These are phyloP conservation scores for Campylomormyrus numenius DNA, from an alignment of 2,113 vertebrate species.

Conservation along the genomic window DNA sequence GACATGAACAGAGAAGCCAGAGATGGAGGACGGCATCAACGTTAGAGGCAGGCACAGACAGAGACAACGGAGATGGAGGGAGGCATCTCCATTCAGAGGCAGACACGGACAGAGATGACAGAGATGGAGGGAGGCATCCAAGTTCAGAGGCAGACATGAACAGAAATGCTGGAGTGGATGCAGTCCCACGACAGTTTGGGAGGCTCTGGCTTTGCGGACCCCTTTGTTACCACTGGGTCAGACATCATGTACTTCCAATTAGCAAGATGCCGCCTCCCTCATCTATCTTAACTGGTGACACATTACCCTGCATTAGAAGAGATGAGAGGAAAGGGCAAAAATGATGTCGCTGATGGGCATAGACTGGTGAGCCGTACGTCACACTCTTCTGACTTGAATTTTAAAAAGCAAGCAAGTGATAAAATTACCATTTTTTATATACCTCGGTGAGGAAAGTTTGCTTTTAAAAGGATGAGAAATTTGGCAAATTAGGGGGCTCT, in stretches of 20 bases:
- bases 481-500: conserved; percentile 20
- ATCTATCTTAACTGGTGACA: conserved; percentile 75
- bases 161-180: background rate
- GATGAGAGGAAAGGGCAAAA: conserved; percentile 68
- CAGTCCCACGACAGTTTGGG: conserved; percentile 30
- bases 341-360: conserved; percentile 68
- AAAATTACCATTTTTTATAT: background rate
- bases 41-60: background rate
- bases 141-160: background rate
- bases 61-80: background rate
- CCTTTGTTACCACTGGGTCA: conserved; percentile 57
- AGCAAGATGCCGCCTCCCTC: conserved; percentile 65
- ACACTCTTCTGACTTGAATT: conserved; percentile 50
- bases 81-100: background rate
- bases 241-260: conserved; percentile 74
- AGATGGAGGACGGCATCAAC: too few species aligned
- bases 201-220: conserved; percentile 45
- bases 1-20: background rate
- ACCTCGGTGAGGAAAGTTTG: background rate
- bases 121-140: background rate
- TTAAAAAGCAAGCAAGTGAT: conserved; percentile 32
- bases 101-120: background rate
- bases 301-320: conserved; percentile 70
- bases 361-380: conserved; percentile 56
- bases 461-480: conserved; percentile 21